A percentile compares a stretch with the other conserved stretches of the same genome.
phyloP scores from a whole-genome alignment of 2,113 vertebrate genomes.

The Geothlypis trichas region DNA sequence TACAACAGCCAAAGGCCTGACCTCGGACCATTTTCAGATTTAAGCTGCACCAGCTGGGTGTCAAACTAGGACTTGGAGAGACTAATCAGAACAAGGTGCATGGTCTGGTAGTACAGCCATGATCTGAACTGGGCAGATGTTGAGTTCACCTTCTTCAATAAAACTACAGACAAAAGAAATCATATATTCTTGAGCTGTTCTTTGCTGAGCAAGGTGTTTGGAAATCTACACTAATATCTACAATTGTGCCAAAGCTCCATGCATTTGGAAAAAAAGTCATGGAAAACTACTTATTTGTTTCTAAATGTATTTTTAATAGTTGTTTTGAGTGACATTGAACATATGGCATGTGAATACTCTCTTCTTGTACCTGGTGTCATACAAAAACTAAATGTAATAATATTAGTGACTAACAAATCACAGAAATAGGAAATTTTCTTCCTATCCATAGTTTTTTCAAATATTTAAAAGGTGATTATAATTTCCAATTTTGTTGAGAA shows the following conservation, averaged over 20 bases:
- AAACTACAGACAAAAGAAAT: neutral
- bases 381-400: neutral
- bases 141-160: neutral
- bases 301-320: neutral
- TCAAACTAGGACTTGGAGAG: neutral
- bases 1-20: conserved; percentile 23
- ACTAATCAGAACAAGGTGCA: neutral
- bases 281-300: neutral
- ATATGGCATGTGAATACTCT: neutral
- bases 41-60: neutral
- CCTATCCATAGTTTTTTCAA: neutral
- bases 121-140: neutral
- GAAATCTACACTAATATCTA: neutral
- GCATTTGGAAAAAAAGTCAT: neutral
- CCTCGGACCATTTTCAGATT: neutral
- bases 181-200: neutral
- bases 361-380: neutral
- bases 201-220: neutral
- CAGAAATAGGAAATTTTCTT: neutral
- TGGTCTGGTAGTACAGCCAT: neutral
- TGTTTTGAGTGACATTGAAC: neutral
- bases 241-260: neutral
- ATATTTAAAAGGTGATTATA: neutral
- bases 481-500: neutral
- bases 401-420: neutral